Conservation (phyloP, 1,140 invertebrate genomes). For the Platyscapa corneri region DNA sequence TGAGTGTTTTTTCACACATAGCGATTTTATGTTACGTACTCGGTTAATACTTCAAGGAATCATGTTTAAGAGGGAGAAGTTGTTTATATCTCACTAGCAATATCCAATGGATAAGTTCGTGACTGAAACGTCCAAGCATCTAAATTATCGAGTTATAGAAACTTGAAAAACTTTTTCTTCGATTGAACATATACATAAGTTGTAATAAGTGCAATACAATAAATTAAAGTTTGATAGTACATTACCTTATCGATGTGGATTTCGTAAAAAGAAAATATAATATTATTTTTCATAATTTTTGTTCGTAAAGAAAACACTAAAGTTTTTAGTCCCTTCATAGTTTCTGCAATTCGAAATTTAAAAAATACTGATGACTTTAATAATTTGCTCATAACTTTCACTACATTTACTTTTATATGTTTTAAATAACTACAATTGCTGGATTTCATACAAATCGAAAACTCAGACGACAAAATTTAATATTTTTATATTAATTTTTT, state of each 20-base stretch:
- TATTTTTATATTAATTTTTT: too few relatives aligned
- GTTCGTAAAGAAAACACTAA: neutral
- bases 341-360: neutral
- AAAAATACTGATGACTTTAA: neutral
- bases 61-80: neutral
- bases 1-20: neutral
- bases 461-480: too few relatives aligned
- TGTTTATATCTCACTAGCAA: neutral
- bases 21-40: neutral
- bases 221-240: neutral
- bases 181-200: neutral
- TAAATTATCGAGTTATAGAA: conserved; percentile 15
- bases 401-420: too few relatives aligned
- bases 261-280: neutral
- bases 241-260: neutral
- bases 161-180: neutral
- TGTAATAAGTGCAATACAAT: neutral
- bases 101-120: neutral
- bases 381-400: too few relatives aligned
- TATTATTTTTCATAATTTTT: neutral
- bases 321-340: neutral
- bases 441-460: too few relatives aligned
- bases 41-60: neutral
- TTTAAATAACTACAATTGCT: too few relatives aligned
- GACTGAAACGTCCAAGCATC: neutral